phyloP scores from a whole-genome alignment of 2,888 invertebrate genomes.

The Coremacera marginata region DNA sequence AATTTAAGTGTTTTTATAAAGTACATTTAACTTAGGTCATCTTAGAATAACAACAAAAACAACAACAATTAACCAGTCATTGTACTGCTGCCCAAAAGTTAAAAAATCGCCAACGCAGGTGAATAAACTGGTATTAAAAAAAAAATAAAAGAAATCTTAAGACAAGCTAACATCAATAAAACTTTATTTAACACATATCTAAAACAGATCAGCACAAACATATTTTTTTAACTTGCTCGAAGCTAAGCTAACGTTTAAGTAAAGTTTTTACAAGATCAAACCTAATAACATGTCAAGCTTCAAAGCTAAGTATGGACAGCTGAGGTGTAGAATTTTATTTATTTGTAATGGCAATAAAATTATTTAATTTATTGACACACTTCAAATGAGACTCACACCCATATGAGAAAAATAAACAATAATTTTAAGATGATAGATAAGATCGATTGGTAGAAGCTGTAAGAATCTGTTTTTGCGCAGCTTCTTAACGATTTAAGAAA shows the following conservation, averaged over 20 bases:
- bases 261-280: too few species aligned
- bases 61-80: background rate
- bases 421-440: too few species aligned
- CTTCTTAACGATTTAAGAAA: too few species aligned
- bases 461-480: too few species aligned
- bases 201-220: background rate
- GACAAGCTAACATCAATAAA: background rate
- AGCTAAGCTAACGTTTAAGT: too few species aligned
- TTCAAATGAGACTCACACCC: background rate
- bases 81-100: background rate
- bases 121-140: too few species aligned
- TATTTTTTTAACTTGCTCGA: background rate
- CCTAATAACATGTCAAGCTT: too few species aligned
- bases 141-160: too few species aligned
- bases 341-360: background rate
- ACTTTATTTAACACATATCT: background rate
- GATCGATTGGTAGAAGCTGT: too few species aligned
- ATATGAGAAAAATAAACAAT: too few species aligned
- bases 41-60: background rate
- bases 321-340: background rate
- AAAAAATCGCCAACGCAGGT: slow-evolving; percentile 14
- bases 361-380: background rate
- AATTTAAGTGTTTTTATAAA: background rate
- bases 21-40: background rate
- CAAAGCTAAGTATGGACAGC: background rate